phyloP scores from a whole-genome alignment of 2,113 vertebrate genomes.

The Labrus mixtus region DNA sequence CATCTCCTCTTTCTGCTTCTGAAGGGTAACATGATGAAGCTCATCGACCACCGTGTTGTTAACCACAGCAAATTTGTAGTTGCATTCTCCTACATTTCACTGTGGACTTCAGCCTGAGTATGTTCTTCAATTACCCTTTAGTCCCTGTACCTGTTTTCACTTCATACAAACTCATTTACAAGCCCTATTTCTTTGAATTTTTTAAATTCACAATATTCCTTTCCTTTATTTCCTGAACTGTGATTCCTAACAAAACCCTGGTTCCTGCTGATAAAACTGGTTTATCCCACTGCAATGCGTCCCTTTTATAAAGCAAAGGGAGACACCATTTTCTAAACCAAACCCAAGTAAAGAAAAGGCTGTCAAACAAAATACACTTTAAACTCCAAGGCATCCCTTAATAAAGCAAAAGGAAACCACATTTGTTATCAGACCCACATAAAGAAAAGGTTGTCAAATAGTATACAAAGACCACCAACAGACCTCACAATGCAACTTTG shows the following conservation, averaged over 20 bases:
- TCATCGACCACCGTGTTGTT: constrained; percentile 74
- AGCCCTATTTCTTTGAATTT: background rate
- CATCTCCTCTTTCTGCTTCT: constrained; percentile 72
- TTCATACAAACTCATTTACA: constrained; percentile 4
- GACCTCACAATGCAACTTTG: constrained; percentile 6
- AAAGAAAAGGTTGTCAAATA: constrained; percentile 5
- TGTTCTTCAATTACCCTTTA: constrained; percentile 53
- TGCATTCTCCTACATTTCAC: constrained; percentile 56
- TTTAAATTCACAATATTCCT: background rate
- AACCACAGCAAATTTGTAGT: constrained; percentile 76
- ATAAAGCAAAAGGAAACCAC: background rate
- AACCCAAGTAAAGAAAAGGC: background rate
- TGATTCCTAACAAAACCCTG: background rate
- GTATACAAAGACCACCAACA: constrained; percentile 9
- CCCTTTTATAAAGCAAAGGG: background rate
- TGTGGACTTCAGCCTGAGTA: constrained; percentile 26
- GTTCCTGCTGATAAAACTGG: background rate
- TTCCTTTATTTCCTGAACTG: background rate
- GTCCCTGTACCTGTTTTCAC: constrained; percentile 22
- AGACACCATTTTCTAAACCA: background rate
- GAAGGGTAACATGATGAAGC: constrained; percentile 77
- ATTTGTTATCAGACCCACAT: constrained; percentile 3
- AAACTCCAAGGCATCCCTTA: background rate
- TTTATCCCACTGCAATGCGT: background rate
- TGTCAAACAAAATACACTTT: constrained; percentile 3